A percentile compares a stretch with the other conserved stretches of the same genome.
Conservation (phyloP, 2,888 invertebrate genomes). For the Leptinotarsa rubiginosa region DNA sequence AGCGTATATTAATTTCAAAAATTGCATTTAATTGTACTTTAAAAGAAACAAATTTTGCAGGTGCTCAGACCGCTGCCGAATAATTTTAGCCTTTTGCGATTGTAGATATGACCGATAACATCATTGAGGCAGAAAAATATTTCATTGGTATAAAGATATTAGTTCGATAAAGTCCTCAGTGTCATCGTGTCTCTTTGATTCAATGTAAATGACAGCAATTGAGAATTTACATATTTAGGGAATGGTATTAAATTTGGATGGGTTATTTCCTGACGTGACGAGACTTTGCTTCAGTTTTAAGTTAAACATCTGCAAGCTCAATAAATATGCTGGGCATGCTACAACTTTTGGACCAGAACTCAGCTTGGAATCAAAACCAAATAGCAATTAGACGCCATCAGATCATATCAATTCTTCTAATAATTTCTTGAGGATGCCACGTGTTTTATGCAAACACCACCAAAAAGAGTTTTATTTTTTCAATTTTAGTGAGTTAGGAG, state of each 20-base stretch:
- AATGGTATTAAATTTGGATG: neutral
- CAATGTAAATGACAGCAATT: neutral
- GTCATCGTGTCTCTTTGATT: neutral
- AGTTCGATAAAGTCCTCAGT: neutral
- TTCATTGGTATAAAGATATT: neutral
- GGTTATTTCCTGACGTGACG: too few species aligned
- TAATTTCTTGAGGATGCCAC: too few species aligned
- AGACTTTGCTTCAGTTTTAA: too few species aligned
- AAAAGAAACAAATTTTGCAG: conserved; percentile 6
- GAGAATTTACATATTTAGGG: neutral
- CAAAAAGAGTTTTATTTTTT: too few species aligned
- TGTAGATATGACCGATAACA: conserved; percentile 17
- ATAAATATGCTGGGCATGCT: too few species aligned
- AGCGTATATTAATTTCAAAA: neutral
- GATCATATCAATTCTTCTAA: too few species aligned
- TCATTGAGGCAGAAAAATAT: neutral
- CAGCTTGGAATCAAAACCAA: too few species aligned
- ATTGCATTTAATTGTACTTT: conserved; percentile 7
- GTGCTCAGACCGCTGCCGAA: neutral
- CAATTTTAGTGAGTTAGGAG: too few species aligned
- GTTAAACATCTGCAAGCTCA: too few species aligned
- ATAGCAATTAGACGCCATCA: too few species aligned
- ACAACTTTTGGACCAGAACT: too few species aligned
- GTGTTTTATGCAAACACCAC: too few species aligned
- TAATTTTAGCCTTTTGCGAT: conserved; percentile 16